Evolutionary conservation across 2,113 vertebrate genomes (phyloP), one percentile per base, ranked within the genome.

Genomic region (Gymnogyps californianus): DNA sequence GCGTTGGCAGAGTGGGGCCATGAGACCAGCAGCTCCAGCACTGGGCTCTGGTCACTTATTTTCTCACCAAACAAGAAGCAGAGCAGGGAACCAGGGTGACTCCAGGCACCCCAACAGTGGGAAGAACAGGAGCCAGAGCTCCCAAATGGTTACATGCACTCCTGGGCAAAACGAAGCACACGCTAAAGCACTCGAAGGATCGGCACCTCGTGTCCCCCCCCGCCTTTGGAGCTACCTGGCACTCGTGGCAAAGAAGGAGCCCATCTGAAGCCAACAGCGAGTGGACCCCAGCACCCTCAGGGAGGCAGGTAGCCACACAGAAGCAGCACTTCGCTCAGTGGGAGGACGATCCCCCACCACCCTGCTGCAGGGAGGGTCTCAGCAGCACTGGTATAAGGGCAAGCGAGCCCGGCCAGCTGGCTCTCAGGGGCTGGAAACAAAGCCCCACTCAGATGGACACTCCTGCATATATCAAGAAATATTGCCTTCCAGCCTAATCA

Each of bases 321-420:
- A 16, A 80, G 46, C 40, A 62, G 47, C 3, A 3, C 66, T 66
- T 66, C 0, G 0, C 44, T 61, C 0, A 0, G 38, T 29, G 29
- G 65, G 58, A 83, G 20, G 93, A 77, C 0, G 0, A 40, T 51
- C 13, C 52, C 44, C 31, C 54, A n/a, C 3, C 66, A 16, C 13
- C 25, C 26, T 82, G 32, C 69, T 29, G n/a, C 65, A 47, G 46
- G 26, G 34, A 74, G 20, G 44, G 54, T 61, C 54, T 49, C 6
- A 1, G 76, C 83, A 87, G 67, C 31, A 3, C 67, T 40, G 26
- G 11, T 8, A 7, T 36, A 58, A 83, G 18, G 46, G 17, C 26
- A 65, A 74, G 40, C 2, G 2, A 92, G 36, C 69, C 38, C 4
- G 0, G n/a, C 32, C 0, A 0, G 34, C 42, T 57, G 40, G 24